Evolutionary conservation across 2,113 vertebrate genomes (phyloP).

Genomic region (Phrynocephalus versicolor): DNA sequence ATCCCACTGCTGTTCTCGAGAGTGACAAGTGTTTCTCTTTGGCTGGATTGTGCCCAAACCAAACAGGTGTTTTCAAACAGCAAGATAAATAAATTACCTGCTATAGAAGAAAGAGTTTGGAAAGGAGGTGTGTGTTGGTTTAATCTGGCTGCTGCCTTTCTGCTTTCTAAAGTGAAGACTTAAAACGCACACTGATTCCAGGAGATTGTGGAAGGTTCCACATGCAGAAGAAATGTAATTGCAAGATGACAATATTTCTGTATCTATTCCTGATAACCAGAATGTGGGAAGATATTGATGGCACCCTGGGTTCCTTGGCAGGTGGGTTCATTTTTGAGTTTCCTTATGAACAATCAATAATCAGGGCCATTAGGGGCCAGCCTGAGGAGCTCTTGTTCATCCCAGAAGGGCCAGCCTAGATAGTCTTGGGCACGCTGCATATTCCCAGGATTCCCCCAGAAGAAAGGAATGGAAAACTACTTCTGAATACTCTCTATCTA

Average conservation of each 20-base stretch:
- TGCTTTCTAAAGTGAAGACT: constrained; percentile 54
- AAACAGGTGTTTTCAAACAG: constrained; percentile 8
- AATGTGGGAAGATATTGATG: too few relatives aligned
- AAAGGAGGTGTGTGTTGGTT: constrained; percentile 26
- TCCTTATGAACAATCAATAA: constrained; percentile 5
- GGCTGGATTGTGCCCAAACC: not conserved
- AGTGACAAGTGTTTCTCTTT: not conserved
- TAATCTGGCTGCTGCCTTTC: not conserved
- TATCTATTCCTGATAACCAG: not conserved
- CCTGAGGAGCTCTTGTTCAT: too few relatives aligned
- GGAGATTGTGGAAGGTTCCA: not conserved
- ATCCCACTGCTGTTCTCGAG: not conserved
- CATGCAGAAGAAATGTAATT: not conserved
- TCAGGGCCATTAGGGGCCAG: too few relatives aligned
- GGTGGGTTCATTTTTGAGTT: constrained; percentile 33
- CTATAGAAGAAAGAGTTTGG: not conserved
- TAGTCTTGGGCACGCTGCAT: too few relatives aligned
- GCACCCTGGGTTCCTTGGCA: constrained; percentile 37
- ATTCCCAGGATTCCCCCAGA: too few relatives aligned
- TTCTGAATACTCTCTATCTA: too few relatives aligned
- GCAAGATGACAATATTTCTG: not conserved
- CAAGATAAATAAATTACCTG: constrained; percentile 45
- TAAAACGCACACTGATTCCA: constrained; percentile 27
- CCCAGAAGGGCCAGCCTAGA: too few relatives aligned
- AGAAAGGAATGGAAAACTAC: too few relatives aligned